phyloP scores from a whole-genome alignment of 2,113 vertebrate genomes.

The Megalops atlanticus region DNA sequence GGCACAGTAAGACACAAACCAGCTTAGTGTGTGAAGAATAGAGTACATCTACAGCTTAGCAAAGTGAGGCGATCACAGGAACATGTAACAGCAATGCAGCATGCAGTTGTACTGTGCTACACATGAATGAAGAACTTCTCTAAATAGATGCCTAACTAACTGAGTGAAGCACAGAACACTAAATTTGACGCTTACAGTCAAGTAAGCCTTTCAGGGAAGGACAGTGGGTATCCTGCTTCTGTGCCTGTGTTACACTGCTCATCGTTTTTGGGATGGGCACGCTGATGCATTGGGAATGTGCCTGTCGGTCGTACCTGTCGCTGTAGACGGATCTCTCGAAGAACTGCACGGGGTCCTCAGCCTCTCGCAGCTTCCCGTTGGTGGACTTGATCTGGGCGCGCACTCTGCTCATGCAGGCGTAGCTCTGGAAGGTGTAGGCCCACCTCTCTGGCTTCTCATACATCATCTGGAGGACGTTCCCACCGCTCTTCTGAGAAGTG shows the following conservation, averaged over 20 bases:
- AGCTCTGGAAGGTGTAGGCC: conserved; percentile 93
- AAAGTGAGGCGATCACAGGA: not conserved
- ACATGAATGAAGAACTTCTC: too few relatives aligned
- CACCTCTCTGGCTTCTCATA: conserved; percentile 90
- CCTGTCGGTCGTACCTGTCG: conserved; percentile 75
- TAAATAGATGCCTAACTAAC: too few relatives aligned
- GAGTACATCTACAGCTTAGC: not conserved
- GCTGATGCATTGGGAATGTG: too few relatives aligned
- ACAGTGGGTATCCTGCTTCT: too few relatives aligned
- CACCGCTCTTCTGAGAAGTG: conserved; percentile 83
- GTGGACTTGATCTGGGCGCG: conserved; percentile 79
- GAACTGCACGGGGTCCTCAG: conserved; percentile 81
- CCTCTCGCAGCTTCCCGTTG: conserved; percentile 69
- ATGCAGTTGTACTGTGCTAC: too few relatives aligned
- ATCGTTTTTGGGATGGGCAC: too few relatives aligned
- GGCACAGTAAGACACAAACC: not conserved
- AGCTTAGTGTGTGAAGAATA: not conserved
- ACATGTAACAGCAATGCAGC: too few relatives aligned
- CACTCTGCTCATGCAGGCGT: conserved; percentile 89
- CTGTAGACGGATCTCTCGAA: conserved; percentile 94
- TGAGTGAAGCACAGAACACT: too few relatives aligned
- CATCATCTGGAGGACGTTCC: conserved; percentile 90
- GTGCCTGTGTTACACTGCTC: too few relatives aligned
- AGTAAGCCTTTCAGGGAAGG: too few relatives aligned
- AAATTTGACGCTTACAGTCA: too few relatives aligned